These are phyloP conservation scores for Calvadosia cruxmelitensis DNA, from an alignment of 30 jellyfish, hydroid and myxozoan species.

Conservation along the genomic window DNA sequence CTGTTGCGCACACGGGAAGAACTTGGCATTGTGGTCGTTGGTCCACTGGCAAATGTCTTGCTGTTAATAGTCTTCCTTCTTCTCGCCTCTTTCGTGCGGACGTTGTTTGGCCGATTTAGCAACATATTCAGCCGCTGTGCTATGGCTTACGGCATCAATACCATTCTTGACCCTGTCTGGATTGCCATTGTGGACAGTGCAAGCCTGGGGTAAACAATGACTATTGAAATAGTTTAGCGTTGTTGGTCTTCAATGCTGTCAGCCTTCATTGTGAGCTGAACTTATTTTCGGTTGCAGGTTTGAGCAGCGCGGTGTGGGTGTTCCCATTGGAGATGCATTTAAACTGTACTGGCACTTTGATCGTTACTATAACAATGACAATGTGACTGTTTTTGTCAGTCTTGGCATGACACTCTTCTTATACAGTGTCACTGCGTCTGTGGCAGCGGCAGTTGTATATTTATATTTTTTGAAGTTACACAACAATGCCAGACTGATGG, in stretches of 20 bases:
- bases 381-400: conserved; percentile 70
- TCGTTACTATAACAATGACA: conserved; percentile 73
- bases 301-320: conserved; percentile 38
- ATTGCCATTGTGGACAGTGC: conserved; percentile 77
- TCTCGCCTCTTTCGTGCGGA: conserved; percentile 54
- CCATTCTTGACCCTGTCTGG: conserved; percentile 81
- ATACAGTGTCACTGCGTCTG: conserved; percentile 49
- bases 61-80: conserved; percentile 33
- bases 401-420: conserved; percentile 60
- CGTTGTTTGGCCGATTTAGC: conserved; percentile 62
- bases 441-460: conserved; percentile 48
- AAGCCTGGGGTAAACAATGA: conserved; percentile 23
- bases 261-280: too few species aligned
- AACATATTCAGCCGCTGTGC: conserved; percentile 53
- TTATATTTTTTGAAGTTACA: conserved; percentile 74
- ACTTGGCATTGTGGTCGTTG: conserved; percentile 64
- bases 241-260: background rate
- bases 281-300: conserved; percentile 18
- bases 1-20: conserved; percentile 86
- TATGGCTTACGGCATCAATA: conserved; percentile 84
- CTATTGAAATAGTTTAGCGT: background rate
- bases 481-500: conserved; percentile 88
- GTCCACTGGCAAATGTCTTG: conserved; percentile 73
- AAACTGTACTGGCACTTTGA: conserved; percentile 87
- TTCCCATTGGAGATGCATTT: conserved; percentile 88